Conservation (phyloP, 2,797 vertebrate genomes). For the Lepidocolaptes lacrymiger region DNA sequence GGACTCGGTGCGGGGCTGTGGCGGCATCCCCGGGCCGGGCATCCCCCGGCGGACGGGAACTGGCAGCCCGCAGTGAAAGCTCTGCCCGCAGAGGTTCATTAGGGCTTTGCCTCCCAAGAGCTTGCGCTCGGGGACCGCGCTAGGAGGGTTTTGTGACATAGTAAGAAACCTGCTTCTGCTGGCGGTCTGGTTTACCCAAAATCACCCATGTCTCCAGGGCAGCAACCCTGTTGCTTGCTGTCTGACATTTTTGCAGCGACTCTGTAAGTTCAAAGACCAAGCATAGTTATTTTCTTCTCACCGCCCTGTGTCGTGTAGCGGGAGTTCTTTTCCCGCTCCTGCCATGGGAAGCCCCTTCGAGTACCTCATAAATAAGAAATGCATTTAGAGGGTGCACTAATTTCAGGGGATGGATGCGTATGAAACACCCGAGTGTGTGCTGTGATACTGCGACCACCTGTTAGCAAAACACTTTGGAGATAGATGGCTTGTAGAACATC, state of each 20-base stretch:
- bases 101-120: neutral
- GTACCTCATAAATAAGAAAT: constrained; percentile 14
- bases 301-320: neutral
- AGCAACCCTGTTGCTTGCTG: neutral
- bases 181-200: neutral
- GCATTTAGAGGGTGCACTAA: neutral
- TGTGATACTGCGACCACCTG: neutral
- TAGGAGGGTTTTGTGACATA: neutral
- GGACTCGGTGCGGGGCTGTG: fast-evolving
- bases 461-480: neutral
- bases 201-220: neutral
- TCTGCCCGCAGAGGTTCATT: fast-evolving
- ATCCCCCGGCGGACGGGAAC: fast-evolving
- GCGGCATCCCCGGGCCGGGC: neutral
- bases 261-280: neutral
- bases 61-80: neutral
- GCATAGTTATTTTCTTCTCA: neutral
- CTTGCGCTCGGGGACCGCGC: fast-evolving
- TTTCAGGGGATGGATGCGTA: neutral
- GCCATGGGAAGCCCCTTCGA: neutral
- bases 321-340: neutral
- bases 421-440: fast-evolving
- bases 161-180: neutral
- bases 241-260: neutral
- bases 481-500: neutral